These are phyloP conservation scores for Stenchaetothrips biformis DNA, from an alignment of 2,888 invertebrate species.

Conservation along the genomic window DNA sequence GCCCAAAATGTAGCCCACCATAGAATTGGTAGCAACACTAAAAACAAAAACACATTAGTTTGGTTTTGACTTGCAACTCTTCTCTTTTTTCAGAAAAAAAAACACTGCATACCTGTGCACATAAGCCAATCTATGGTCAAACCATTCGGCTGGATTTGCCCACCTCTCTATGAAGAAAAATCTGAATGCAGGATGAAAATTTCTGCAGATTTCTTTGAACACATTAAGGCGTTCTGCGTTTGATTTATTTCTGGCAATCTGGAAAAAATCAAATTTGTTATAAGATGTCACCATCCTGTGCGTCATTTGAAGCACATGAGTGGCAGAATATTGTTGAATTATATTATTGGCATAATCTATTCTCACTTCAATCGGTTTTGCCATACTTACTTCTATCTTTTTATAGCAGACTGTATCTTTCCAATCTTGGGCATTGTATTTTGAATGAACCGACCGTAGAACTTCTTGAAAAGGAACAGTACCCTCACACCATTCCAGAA, in stretches of 20 bases:
- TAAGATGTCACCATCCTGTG: too few relatives aligned
- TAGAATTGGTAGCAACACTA: conserved; percentile 78
- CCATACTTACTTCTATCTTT: conserved; percentile 40
- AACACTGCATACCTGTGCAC: conserved; percentile 61
- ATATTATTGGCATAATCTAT: too few relatives aligned
- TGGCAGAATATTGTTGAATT: too few relatives aligned
- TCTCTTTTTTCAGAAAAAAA: conserved; percentile 14
- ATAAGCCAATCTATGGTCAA: conserved; percentile 78
- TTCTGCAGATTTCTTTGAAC: conserved; percentile 60
- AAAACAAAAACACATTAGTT: conserved; percentile 34
- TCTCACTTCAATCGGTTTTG: too few relatives aligned
- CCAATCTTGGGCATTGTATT: conserved; percentile 44
- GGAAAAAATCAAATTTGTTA: background rate
- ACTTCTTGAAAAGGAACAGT: conserved; percentile 75
- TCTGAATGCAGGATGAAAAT: conserved; percentile 81
- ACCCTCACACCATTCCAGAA: conserved; percentile 91
- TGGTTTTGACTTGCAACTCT: background rate
- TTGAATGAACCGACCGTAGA: conserved; percentile 68
- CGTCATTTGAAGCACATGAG: too few relatives aligned
- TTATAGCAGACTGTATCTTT: conserved; percentile 48
- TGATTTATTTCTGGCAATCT: conserved; percentile 33
- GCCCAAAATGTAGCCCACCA: conserved; percentile 93
- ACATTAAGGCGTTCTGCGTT: conserved; percentile 52
- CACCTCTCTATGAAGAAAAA: conserved; percentile 89
- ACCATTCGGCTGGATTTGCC: conserved; percentile 79